Conservation (phyloP, 2,888 invertebrate genomes). For the Pterostichus madidus region DNA sequence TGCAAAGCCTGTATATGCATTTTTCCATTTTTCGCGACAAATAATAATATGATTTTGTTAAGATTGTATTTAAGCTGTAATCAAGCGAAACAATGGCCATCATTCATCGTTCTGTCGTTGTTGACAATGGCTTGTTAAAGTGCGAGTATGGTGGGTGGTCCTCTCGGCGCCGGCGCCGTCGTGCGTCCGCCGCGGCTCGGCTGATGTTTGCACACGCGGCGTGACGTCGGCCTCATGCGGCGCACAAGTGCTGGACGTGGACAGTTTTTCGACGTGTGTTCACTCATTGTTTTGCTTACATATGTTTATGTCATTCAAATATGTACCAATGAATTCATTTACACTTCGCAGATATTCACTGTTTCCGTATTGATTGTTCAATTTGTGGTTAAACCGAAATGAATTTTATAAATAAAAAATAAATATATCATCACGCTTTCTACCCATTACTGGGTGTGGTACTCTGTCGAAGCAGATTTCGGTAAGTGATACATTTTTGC, state of each 20-base stretch:
- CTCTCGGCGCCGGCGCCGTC: conserved; percentile 36
- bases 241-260: neutral
- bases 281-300: conserved; percentile 24
- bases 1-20: no score
- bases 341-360: neutral
- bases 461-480: no score
- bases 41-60: no score
- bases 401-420: no score
- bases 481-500: no score
- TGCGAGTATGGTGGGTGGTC: conserved; percentile 35
- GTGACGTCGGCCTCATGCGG: conserved; percentile 21
- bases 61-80: neutral
- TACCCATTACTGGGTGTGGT: no score
- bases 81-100: neutral
- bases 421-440: no score
- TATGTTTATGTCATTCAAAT: conserved; percentile 30
- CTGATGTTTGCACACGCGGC: conserved; percentile 27
- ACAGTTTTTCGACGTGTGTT: conserved; percentile 11
- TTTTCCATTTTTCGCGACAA: no score
- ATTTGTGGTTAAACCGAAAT: no score
- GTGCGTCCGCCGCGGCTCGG: neutral
- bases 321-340: conserved; percentile 26
- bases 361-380: neutral
- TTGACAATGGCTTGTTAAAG: no score
- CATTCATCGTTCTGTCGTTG: no score